Evolutionary conservation across 2,888 invertebrate genomes (phyloP).

Genomic region (Dermolepida albohirtum): DNA sequence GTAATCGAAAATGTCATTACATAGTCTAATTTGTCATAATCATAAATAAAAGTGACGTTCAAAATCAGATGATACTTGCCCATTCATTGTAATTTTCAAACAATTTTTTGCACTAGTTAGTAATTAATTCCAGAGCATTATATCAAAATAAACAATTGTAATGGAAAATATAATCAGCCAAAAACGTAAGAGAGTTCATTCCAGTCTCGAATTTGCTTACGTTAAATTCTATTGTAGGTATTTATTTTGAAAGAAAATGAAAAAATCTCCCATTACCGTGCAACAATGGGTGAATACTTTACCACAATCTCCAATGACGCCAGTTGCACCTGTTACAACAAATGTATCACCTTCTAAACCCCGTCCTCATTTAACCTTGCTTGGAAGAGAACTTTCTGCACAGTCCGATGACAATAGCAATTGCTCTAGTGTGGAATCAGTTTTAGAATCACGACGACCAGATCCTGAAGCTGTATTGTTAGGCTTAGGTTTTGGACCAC

Average conservation of each 20-base stretch:
- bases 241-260: constrained; percentile 55
- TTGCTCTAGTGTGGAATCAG: constrained; percentile 84
- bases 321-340: constrained; percentile 47
- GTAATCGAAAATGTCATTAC: too few relatives aligned
- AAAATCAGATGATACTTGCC: constrained; percentile 10
- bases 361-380: constrained; percentile 49
- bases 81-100: neutral
- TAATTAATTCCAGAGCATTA: neutral
- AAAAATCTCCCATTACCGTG: constrained; percentile 74
- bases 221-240: constrained; percentile 10
- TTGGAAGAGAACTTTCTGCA: constrained; percentile 61
- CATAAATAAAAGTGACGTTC: constrained; percentile 30
- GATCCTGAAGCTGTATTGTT: constrained; percentile 91
- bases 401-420: constrained; percentile 69
- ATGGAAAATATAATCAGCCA: constrained; percentile 16
- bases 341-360: constrained; percentile 44
- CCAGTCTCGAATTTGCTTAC: neutral
- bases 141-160: constrained; percentile 21
- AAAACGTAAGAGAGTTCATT: constrained; percentile 10
- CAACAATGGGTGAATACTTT: constrained; percentile 83
- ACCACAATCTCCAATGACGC: constrained; percentile 63
- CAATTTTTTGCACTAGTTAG: neutral
- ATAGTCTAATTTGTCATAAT: constrained; percentile 4
- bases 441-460: constrained; percentile 84
- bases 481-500: constrained; percentile 84